Conservation (phyloP, 35 echinoderm and acorn worm genomes). For the Nesometra sesokonis region DNA sequence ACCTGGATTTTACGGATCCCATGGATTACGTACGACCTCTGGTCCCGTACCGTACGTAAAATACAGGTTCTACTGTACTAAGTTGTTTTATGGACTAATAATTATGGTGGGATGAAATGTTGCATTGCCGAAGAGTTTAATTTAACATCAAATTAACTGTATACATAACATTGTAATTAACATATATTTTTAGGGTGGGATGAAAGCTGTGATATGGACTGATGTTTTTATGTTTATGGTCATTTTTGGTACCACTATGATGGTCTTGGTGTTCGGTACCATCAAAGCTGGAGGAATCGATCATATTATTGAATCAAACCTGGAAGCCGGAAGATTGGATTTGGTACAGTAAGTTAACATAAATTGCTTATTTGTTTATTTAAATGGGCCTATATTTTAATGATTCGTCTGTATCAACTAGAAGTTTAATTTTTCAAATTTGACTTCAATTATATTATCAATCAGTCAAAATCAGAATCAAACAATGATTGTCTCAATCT, state of each 20-base stretch:
- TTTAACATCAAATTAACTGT: not conserved
- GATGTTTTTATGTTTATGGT: conserved; percentile 59
- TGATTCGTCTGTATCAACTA: too few species aligned
- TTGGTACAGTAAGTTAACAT: conserved; percentile 29
- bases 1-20: not conserved
- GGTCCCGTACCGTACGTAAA: too few species aligned
- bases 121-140: not conserved
- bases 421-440: too few species aligned
- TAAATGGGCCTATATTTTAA: too few species aligned
- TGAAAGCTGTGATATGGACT: conserved; percentile 65
- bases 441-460: too few species aligned
- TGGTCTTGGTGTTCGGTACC: conserved; percentile 43
- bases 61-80: too few species aligned
- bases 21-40: too few species aligned
- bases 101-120: not conserved
- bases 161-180: too few species aligned
- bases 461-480: too few species aligned
- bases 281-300: conserved; percentile 35
- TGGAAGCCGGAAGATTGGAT: conserved; percentile 28
- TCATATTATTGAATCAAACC: conserved; percentile 45
- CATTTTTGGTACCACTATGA: conserved; percentile 41
- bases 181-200: conserved; percentile 46
- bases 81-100: not conserved
- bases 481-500: too few species aligned
- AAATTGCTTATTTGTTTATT: too few species aligned